Evolutionary conservation across 2,113 vertebrate genomes (phyloP).

Genomic region (Triplophysa rosa): DNA sequence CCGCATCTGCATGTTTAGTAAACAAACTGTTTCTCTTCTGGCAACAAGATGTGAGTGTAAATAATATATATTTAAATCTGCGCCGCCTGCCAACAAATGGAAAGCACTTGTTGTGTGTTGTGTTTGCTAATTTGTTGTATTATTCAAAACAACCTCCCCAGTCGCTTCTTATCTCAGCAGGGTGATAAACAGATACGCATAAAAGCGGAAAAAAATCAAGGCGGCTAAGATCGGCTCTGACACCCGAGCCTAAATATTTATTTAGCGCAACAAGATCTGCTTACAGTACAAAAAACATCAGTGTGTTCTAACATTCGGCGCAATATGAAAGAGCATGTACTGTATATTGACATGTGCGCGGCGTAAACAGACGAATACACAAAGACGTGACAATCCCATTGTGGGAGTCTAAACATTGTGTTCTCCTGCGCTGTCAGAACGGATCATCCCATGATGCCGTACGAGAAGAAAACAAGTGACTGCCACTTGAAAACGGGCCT

Average conservation of each 20-base stretch:
- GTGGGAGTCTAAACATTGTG: conserved; percentile 26
- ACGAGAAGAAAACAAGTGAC: conserved; percentile 38
- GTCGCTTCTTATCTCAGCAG: conserved; percentile 39
- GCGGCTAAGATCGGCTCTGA: conserved; percentile 45
- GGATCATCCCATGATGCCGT: conserved; percentile 32
- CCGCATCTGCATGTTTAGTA: conserved; percentile 74
- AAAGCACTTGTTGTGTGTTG: conserved; percentile 54
- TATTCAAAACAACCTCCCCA: conserved; percentile 61
- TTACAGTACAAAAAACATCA: background rate
- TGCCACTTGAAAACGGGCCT: conserved; percentile 27
- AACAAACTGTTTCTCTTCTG: conserved; percentile 76
- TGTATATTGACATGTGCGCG: conserved; percentile 33
- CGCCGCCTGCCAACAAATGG: conserved; percentile 54
- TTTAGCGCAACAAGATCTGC: conserved; percentile 47
- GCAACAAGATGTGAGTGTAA: conserved; percentile 76
- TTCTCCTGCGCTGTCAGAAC: conserved; percentile 40
- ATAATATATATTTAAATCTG: conserved; percentile 77
- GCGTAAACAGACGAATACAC: conserved; percentile 37
- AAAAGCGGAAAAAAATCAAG: conserved; percentile 60
- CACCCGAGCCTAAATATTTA: conserved; percentile 46
- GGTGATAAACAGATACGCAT: conserved; percentile 57
- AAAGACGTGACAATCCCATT: conserved; percentile 44
- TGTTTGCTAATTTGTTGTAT: conserved; percentile 68
- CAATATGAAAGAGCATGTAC: conserved; percentile 59
- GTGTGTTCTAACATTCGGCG: conserved; percentile 26